A percentile compares a stretch with the other conserved stretches of the same genome.
Conservation (phyloP, 2,797 vertebrate species). For the Ibycter americanus region DNA sequence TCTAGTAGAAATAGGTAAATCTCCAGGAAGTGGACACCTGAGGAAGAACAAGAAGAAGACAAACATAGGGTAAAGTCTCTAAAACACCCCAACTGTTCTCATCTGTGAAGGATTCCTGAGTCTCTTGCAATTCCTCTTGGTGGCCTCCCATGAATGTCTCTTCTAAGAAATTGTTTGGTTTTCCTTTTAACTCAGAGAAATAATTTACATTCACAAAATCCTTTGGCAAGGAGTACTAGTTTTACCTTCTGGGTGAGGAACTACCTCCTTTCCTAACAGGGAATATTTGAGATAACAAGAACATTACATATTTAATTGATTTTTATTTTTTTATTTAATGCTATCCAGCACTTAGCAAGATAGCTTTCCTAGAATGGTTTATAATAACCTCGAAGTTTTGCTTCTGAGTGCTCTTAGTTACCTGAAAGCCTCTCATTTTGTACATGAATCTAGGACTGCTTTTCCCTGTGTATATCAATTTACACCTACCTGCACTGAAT, state of each 20-base stretch:
- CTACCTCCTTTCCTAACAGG: background rate
- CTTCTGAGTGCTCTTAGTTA: background rate
- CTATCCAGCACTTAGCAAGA: background rate
- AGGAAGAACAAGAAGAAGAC: background rate
- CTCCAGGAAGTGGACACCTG: background rate
- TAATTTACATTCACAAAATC: background rate
- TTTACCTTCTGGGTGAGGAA: background rate
- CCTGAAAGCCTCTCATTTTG: background rate
- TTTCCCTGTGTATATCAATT: background rate
- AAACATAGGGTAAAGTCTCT: background rate
- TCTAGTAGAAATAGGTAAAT: background rate
- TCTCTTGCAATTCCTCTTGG: background rate
- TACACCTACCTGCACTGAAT: background rate
- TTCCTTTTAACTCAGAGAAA: background rate
- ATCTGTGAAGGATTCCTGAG: background rate
- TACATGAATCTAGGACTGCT: background rate
- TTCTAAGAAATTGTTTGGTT: background rate
- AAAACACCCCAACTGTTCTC: background rate
- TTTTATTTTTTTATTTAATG: background rate
- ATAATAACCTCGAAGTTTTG: background rate
- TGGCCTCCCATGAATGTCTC: background rate
- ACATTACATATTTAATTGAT: background rate
- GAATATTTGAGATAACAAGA: background rate
- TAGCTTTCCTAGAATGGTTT: background rate
- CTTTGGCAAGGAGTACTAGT: background rate